These are phyloP conservation scores for Sparidentex hasta DNA, from an alignment of 2,797 vertebrate genomes.

Conservation along the genomic window DNA sequence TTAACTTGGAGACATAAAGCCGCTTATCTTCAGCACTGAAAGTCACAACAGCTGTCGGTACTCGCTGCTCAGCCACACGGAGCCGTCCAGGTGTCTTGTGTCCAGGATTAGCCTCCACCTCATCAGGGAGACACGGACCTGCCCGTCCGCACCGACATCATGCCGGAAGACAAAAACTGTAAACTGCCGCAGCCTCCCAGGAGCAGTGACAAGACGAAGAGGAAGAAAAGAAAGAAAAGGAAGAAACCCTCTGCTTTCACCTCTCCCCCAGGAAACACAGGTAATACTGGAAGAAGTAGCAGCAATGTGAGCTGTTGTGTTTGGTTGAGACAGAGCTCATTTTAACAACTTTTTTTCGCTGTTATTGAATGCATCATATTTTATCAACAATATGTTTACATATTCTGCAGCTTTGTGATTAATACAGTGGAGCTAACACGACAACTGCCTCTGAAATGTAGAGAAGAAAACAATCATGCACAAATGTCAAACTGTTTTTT, in stretches of 20 bases:
- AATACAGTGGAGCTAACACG: not conserved
- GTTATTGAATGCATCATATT: not conserved
- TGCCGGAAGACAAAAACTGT: constrained; percentile 42
- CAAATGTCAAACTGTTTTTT: not conserved
- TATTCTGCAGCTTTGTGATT: not conserved
- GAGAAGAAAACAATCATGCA: not conserved
- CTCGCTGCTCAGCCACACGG: not conserved
- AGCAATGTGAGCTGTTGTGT: not conserved
- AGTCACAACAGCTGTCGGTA: not conserved
- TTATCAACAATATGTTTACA: too few species aligned
- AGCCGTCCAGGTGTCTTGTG: constrained; percentile 3
- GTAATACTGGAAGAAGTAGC: constrained; percentile 25
- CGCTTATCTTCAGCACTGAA: not conserved
- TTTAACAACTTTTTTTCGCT: not conserved
- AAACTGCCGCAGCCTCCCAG: constrained; percentile 4
- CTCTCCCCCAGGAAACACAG: constrained; percentile 47
- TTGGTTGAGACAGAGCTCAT: too few species aligned
- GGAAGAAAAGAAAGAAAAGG: constrained; percentile 59
- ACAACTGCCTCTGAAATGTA: not conserved
- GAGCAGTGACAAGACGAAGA: constrained; percentile 30
- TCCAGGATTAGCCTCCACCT: too few species aligned
- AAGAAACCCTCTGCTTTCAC: constrained; percentile 36
- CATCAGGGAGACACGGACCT: not conserved
- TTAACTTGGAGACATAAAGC: not conserved
- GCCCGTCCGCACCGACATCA: not conserved